Evolutionary conservation across 2,797 vertebrate species (phyloP), one percentile per base, ranked within the genome.

Genomic region (Kryptolebias ocellatus): DNA sequence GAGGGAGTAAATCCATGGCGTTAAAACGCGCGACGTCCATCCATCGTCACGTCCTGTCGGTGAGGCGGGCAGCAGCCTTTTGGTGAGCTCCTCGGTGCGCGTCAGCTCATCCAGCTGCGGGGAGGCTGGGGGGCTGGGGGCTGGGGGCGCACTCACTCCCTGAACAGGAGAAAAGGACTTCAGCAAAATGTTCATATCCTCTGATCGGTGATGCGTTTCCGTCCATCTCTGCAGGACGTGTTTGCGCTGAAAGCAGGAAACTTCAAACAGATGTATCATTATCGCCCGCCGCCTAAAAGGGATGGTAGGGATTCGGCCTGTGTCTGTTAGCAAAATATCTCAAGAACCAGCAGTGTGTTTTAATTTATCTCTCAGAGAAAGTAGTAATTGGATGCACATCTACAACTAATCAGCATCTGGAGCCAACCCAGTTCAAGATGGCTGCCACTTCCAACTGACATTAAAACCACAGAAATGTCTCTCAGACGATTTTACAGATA

Each of bases 61-160:
- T 9, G 60, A 62, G 31, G 70, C 64, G 60, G 29, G 70, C 64
- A 60, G 73, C 72, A 52, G 39, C 47, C 2, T 44, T 56, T 16
- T 46, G 49, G 50, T 4, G 64, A 67, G 58, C 46, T 53, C 45
- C 34, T 71, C 53, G 18, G 79, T 80, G 77, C 83, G 72, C 83
- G 20, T 49, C 78, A 17, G 31, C 53, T 70, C 31, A 60, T 42
- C 55, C 66, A 59, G 1, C 64, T 45, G 55, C 63, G 61, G 51
- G 18, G 11, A 4, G 27, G 10, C 70, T 68, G 66, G 4, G 5
- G 67, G 39, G 55, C 60, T 61, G 51, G 24, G 11, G 2, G 27
- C 67, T 68, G 63, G 4, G 5, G 70, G 29, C 66, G 68, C 77
- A 28, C 61, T 64, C 47, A n/a, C 70, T 70, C 60, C 1, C 29